Evolutionary conservation across 2,888 invertebrate species (phyloP).

Genomic region (Xanthorhoe designata): DNA sequence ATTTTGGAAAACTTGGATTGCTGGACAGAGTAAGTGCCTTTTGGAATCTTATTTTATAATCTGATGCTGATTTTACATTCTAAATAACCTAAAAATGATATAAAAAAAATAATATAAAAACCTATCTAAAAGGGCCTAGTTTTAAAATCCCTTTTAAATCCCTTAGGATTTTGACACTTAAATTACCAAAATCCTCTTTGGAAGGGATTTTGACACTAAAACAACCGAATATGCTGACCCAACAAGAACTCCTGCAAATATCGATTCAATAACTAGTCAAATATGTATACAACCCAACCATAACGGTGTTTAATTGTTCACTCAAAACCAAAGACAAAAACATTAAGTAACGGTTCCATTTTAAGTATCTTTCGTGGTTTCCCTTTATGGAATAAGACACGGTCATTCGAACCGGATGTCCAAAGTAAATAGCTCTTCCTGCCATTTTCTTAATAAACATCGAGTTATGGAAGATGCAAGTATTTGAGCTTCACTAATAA

Average conservation of each 20-base stretch:
- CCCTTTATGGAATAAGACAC: conserved; percentile 5
- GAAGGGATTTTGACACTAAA: too few relatives aligned
- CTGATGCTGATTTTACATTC: too few relatives aligned
- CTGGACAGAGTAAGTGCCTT: conserved; percentile 89
- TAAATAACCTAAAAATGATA: too few relatives aligned
- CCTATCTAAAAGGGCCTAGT: too few relatives aligned
- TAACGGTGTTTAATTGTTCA: conserved; percentile 1
- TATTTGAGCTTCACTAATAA: background rate
- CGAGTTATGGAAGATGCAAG: too few relatives aligned
- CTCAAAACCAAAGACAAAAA: conserved; percentile 18
- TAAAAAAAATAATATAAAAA: too few relatives aligned
- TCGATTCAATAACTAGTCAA: background rate
- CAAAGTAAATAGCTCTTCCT: conserved; percentile 6
- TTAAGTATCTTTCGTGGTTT: background rate
- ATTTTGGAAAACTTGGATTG: conserved; percentile 92
- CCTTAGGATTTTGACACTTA: too few relatives aligned
- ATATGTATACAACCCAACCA: background rate
- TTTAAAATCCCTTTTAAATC: too few relatives aligned
- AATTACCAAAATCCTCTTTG: too few relatives aligned
- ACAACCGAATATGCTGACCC: too few relatives aligned
- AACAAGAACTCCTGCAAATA: background rate
- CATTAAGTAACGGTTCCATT: background rate
- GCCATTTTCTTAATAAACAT: background rate
- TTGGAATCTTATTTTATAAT: background rate
- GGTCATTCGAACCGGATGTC: conserved; percentile 12